phyloP scores from a whole-genome alignment of 2,797 vertebrate genomes.

The Danio choprae region DNA sequence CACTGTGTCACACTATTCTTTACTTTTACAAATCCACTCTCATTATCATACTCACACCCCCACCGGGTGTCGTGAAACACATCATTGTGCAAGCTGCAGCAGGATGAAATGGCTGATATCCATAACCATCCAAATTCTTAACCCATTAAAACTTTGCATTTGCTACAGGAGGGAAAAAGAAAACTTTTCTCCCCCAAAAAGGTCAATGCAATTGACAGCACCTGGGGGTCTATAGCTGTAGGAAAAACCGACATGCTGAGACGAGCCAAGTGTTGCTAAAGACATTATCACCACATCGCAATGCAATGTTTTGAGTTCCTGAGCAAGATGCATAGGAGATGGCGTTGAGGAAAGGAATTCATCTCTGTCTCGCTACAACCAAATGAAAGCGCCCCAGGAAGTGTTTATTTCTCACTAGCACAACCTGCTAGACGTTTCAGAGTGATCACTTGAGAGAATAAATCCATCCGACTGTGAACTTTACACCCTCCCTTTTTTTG shows the following conservation, averaged over 20 bases:
- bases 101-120: constrained; percentile 28
- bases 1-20: neutral
- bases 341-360: constrained; percentile 74
- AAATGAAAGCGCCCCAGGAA: constrained; percentile 67
- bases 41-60: neutral
- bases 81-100: constrained; percentile 19
- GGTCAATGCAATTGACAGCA: constrained; percentile 8
- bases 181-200: neutral
- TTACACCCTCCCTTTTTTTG: constrained; percentile 39
- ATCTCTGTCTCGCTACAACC: constrained; percentile 65
- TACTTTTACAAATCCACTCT: neutral
- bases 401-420: constrained; percentile 52
- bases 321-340: constrained; percentile 61
- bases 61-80: constrained; percentile 2
- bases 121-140: constrained; percentile 43
- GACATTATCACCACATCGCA: constrained; percentile 66
- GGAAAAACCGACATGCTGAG: constrained; percentile 41
- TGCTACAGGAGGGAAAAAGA: neutral
- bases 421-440: neutral
- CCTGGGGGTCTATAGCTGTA: neutral
- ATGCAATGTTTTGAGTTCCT: constrained; percentile 58
- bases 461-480: constrained; percentile 33
- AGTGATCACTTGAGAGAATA: constrained; percentile 27
- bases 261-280: constrained; percentile 71
- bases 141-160: constrained; percentile 44